Evolutionary conservation across 64 coral and sea anemone genomes (phyloP), one percentile per base, ranked within the genome.

Genomic region (Orbicella faveolata): DNA sequence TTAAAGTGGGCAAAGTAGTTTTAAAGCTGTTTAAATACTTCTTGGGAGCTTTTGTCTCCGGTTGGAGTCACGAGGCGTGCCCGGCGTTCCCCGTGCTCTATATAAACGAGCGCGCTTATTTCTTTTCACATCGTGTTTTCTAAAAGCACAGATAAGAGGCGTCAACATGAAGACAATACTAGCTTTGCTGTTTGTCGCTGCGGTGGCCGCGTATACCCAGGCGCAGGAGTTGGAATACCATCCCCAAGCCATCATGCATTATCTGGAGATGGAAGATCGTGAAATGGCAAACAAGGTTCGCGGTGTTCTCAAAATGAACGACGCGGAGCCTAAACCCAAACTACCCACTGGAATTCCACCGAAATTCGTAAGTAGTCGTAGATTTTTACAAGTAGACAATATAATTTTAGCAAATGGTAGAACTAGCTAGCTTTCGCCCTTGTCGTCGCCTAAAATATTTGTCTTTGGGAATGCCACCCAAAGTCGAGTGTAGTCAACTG

Each of bases 221-320:
- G 82, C 65, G 21, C 65, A 48, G 44, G 44, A 85, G 37, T 72
- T 73, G 64, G 36, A 85, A 17, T 73, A 72, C 16, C 82, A 85
- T 52, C 82, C 82, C 0, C 82, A 85, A 53, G 82, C 82, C 1
- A 66, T 85, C 10, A 13, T 85, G 11, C 63, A 85, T 66, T 85
- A 85, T 15, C 82, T 85, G 39, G 82, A 85, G 82, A 30, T 23
- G 64, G 82, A 85, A 85, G 82, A 85, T 54, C 34, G 2, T 1
- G 36, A 85, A 16, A 85, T 85, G 82, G 82, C 65, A 3, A 52
- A 52, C 20, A 66, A 85, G 3, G 82, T 85, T 33, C 82, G 82
- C 39, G 13, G 64, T 10, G n/a, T 85, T 19, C 2, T 72, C 20
- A 84, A 84, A 36, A 16, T 84, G 36, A 21, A 84, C 20, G 48